Conservation (phyloP, 2,797 vertebrate genomes). For the Stomatorhinus walkeri region DNA sequence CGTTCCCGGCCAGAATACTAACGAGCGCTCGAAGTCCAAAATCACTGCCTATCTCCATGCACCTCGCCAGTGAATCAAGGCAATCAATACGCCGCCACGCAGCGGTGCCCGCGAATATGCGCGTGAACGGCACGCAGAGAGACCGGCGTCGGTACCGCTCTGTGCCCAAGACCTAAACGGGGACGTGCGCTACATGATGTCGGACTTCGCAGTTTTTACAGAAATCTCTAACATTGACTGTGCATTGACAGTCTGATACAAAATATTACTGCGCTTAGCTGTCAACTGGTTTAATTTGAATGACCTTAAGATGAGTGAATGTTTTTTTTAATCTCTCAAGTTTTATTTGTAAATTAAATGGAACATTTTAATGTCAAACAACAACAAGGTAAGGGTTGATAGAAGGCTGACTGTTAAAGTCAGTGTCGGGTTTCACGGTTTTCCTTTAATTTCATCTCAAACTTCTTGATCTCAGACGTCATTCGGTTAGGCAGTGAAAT, state of each 20-base stretch:
- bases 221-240: not conserved
- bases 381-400: not conserved
- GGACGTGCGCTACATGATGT: not conserved
- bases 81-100: constrained; percentile 5
- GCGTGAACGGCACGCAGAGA: not conserved
- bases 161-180: not conserved
- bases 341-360: not conserved
- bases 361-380: not conserved
- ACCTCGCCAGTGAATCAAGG: constrained; percentile 5
- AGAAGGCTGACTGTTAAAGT: not conserved
- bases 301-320: not conserved
- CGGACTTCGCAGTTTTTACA: not conserved
- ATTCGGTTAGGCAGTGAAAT: not conserved
- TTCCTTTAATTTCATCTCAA: not conserved
- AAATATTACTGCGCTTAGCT: not conserved
- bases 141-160: not conserved
- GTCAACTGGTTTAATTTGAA: not conserved
- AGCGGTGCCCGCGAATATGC: not conserved
- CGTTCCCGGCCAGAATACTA: constrained; percentile 34
- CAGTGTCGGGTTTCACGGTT: not conserved
- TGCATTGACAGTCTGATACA: not conserved
- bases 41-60: constrained; percentile 16
- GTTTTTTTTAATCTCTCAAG: not conserved
- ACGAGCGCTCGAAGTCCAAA: constrained; percentile 25
- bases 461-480: not conserved